Base-by-base conservation (phyloP, 2,113 vertebrate genomes). In the Machaerirhynchus nigripectus region DNA sequence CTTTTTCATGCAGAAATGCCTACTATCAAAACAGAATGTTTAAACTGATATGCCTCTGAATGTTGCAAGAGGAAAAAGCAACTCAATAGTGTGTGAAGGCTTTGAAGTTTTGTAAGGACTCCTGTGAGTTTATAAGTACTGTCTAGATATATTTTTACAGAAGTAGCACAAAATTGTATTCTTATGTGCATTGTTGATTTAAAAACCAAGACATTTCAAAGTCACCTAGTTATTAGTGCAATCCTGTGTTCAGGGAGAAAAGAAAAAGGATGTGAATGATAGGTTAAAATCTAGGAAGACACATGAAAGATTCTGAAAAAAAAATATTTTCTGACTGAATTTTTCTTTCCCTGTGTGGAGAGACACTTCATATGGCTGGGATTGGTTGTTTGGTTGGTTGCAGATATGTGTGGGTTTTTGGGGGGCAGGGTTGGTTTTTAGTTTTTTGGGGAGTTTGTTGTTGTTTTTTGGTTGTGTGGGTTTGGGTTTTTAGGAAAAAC, bases 1-100 rank as follows among this genome's bases (percentile, higher is more conserved):
- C 46, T 93, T 95, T 96, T 52, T 90, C 91, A 84, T 60, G 10
- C 33, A 96, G 24, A 37, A 93, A 71, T 27, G 16, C 26, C 59
- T 76, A 13, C 26, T 79, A 59, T 22, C 35, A 67, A 28, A 93
- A 30, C 27, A 91, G 31, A 87, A 35, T 65, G 33, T 35, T 95
- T 80, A 84, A 95, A 82, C 26, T 35, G 4, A 39, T 82, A 15
- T 5, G 23, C 39, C 67, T 85, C 55, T 89, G 22, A 84, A 80
- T 90, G 35, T 77, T 39, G 30, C 44, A 89, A 22, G 15, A 75
- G 23, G 39, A 75, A 35, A 95, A 95, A 21, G 24, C 13, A 90
- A 30, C 6, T 84, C 26, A 71, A 2, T 15, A 44, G 46, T 10
- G 21, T 74, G 39, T 53, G 21, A 11, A 89, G 33, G 40, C 21